Conservation (phyloP, 2,888 invertebrate species). For the Drosophila rellima region DNA sequence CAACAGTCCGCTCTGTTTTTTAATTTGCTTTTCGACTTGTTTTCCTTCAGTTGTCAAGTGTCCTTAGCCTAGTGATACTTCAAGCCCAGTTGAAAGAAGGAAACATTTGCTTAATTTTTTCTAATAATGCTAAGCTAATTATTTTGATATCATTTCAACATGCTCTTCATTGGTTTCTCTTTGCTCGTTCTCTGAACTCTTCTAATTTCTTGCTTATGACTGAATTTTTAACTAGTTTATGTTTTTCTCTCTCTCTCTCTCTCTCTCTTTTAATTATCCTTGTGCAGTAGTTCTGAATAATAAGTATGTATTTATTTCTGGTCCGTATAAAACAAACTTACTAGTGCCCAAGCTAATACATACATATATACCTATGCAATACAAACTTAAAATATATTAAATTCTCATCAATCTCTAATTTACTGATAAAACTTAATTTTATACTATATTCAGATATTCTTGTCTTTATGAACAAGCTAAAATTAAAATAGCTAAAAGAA, state of each 20-base stretch:
- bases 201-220: background rate
- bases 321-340: no score
- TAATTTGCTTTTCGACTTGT: no score
- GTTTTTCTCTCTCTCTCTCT: background rate
- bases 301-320: no score
- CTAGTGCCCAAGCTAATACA: no score
- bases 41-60: slow-evolving; percentile 20
- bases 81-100: background rate
- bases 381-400: no score
- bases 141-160: slow-evolving; percentile 1
- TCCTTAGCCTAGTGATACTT: background rate
- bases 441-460: no score
- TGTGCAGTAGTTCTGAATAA: no score
- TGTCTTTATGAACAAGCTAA: slow-evolving; percentile 6
- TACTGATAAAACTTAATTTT: no score
- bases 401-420: no score
- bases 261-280: no score
- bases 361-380: no score
- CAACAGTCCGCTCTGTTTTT: no score
- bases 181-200: background rate
- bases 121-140: background rate
- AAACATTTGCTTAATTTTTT: background rate
- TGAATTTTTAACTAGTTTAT: background rate
- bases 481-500: slow-evolving; percentile 34
- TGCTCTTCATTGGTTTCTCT: background rate